Base-by-base conservation (phyloP, 2,888 invertebrate genomes). In the Chromoteleia sp. region DNA sequence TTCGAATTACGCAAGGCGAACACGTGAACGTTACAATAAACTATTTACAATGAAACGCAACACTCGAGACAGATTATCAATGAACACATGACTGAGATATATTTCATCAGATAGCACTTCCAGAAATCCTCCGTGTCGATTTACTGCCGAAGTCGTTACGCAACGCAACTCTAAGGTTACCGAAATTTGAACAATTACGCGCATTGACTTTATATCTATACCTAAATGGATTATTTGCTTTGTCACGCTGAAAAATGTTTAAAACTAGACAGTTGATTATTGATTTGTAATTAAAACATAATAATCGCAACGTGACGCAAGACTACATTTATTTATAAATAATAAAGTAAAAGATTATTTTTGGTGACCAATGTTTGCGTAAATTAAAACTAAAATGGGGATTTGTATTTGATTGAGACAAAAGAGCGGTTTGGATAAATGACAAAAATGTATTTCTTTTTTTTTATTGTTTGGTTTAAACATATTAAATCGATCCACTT, bases 391-490 rank as follows among this genome's bases (percentile, higher is more conserved):
- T 33, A 33, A 33, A 36, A 36, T 36, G 36, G 7, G 33, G 33
- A 25, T 33, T 33, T 33, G 33, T 8, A 43, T 43, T 43, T 17
- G n/a, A 12, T 50, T 21, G 25, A 25, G 12, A 52, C 30, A 14
- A 52, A 52, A 36, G n/a, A 30, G 21, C 1, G 6, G 17, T 39
- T 29, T 36, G 5, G 1, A 36, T 65, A 48, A 71, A 45, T 74
- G 56, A 43, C 45, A 73, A 67, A 76, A 76, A 39, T 39, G 12
- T 50, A 15, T n/a, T 45, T 6, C 0, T 41, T 52, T 50, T n/a
- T 52, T 59, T 74, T 75, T 75, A 76, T 76, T 77, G 21, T 78
- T 76, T 71, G 33, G 48, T 67, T 63, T 54, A 29, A 71, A 78
- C 65, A 71, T 63, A 65, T 30, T 71, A 48, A 78, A 71, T 63